Evolutionary conservation across 2,113 vertebrate species (phyloP), one percentile per base, ranked within the genome.

Genomic region (Leptodactylus fuscus): DNA sequence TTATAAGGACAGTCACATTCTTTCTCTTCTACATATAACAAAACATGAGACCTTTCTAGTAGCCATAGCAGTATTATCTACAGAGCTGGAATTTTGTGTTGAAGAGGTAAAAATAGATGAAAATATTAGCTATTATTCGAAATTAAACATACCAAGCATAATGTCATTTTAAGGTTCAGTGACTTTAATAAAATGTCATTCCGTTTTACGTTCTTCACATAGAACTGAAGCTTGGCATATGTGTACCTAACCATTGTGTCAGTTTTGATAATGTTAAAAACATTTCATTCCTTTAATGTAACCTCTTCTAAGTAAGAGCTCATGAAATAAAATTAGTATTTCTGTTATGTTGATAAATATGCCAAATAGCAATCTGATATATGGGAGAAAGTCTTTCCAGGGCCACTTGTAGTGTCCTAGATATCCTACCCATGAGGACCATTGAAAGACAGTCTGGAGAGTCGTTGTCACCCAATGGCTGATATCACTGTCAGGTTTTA

Each of bases 91-190:
- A 65, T 32, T 32, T 4, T 32, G n/a, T 4, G 24, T 20, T 58
- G n/a, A 58, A 58, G 9, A 24, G 55, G 24, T 65, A 65, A 65
- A 65, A 65, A 65, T 13, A 65, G 5, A 69, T 22, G 29, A 69
- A 34, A 36, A 69, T 69, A 32, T 67, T 34, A 67, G 15, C 24
- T 5, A 67, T 34, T 67, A 60, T 67, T 67, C 34, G 11, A 67
- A 67, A 67, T 67, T 67, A 67, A 27, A 34, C 12, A 67, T 67
- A 67, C 12, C 3, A 34, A 67, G 13, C 27, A 67, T 67, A 67
- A 67, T 69, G 32, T 69, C 27, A 38, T 69, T 69, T 36, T 20
- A 69, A 69, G 34, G 32, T 69, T 69, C 18, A 58, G 55, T n/a
- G 20, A 24, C 20, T 58, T 58, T 58, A 24, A 9, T 69, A 6